Percentiles rank a stretch among this genome's conserved stretches.
Conservation (phyloP, 2,113 vertebrate genomes). For the Trichomycterus rosablanca region DNA sequence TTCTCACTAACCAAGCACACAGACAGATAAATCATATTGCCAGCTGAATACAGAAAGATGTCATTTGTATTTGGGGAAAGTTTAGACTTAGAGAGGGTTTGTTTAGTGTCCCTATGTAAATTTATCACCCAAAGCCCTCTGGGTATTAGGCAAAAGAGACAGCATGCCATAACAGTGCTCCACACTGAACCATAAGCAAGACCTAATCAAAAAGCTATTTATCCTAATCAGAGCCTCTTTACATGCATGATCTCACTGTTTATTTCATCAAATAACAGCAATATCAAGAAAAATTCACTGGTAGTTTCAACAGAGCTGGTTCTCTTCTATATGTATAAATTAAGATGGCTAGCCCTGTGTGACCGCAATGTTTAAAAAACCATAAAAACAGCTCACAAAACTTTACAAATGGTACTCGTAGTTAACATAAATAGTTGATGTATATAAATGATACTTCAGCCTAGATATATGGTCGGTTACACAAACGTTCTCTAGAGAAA, state of each 20-base stretch:
- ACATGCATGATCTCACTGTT: slow-evolving; percentile 43
- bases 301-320: not conserved
- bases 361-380: slow-evolving; percentile 26
- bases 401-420: slow-evolving; percentile 1
- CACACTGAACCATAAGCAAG: slow-evolving; percentile 41
- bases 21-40: not conserved
- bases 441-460: not conserved
- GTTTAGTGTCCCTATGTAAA: slow-evolving; percentile 31
- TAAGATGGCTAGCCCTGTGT: not conserved
- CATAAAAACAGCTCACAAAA: slow-evolving; percentile 16
- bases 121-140: slow-evolving; percentile 37
- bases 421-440: slow-evolving; percentile 20
- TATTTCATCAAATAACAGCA: slow-evolving; percentile 40
- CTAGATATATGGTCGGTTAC: not conserved
- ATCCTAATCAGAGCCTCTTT: slow-evolving; percentile 60
- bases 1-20: slow-evolving; percentile 2
- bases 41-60: slow-evolving; percentile 17
- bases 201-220: slow-evolving; percentile 63
- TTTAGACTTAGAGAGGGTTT: slow-evolving; percentile 28
- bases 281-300: slow-evolving; percentile 15
- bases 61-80: slow-evolving; percentile 16
- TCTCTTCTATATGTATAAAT: not conserved
- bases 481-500: not conserved
- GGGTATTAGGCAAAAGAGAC: slow-evolving; percentile 40
- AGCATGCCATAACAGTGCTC: slow-evolving; percentile 46